Evolutionary conservation across 2,113 vertebrate genomes (phyloP).

Genomic region (Rhabdomys dilectus): DNA sequence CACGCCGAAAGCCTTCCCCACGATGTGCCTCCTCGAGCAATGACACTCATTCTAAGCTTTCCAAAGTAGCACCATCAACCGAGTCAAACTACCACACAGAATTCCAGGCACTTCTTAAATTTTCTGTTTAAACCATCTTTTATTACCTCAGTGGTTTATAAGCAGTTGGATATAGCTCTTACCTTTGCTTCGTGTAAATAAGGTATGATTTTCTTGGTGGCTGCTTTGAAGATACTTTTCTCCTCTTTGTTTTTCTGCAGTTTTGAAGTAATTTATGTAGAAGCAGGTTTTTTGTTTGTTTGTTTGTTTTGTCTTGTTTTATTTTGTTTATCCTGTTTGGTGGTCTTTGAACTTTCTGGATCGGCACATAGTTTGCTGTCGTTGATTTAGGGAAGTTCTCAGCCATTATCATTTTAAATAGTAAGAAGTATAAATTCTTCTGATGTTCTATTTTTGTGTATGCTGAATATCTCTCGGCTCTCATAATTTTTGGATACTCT

Average conservation of each 20-base stretch:
- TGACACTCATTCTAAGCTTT: not conserved
- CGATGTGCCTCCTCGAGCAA: not conserved
- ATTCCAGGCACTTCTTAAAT: not conserved
- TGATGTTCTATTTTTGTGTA: not conserved
- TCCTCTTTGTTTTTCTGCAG: not conserved
- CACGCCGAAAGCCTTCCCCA: not conserved
- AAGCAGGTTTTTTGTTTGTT: not conserved
- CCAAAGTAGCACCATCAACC: not conserved
- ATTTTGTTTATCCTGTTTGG: not conserved
- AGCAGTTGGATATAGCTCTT: not conserved
- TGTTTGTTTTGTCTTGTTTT: not conserved
- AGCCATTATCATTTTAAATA: not conserved
- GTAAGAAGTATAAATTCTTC: not conserved
- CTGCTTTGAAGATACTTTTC: not conserved
- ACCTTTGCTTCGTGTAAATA: not conserved
- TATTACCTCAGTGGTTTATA: not conserved
- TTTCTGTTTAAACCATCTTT: not conserved
- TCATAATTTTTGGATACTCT: not conserved
- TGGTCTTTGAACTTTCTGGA: slow-evolving; percentile 1
- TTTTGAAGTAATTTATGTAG: not conserved
- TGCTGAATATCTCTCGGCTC: not conserved
- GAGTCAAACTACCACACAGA: not conserved
- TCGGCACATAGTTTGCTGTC: not conserved
- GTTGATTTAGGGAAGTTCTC: not conserved
- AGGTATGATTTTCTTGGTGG: not conserved